phyloP scores from a whole-genome alignment of 2,113 vertebrate species.

The Fulmarus glacialis region DNA sequence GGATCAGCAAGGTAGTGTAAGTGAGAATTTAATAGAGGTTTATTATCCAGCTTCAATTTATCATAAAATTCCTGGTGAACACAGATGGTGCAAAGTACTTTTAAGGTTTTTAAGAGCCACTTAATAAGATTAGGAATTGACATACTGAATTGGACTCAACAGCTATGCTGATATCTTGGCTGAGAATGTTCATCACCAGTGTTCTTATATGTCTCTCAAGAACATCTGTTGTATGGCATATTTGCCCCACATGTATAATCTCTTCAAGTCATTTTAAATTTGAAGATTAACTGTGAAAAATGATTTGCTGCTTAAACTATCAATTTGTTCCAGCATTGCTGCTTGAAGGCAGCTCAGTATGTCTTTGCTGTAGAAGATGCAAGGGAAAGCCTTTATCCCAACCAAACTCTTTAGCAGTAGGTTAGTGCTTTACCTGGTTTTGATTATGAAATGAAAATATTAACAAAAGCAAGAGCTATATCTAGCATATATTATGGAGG shows the following conservation, averaged over 20 bases:
- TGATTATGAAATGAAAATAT: background rate
- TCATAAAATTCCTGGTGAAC: constrained; percentile 8
- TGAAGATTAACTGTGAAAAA: constrained; percentile 49
- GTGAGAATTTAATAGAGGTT: background rate
- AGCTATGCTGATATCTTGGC: background rate
- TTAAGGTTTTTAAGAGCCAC: constrained; percentile 24
- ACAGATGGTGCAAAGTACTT: constrained; percentile 16
- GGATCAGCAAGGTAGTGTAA: background rate
- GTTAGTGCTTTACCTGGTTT: background rate
- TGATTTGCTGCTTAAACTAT: constrained; percentile 9
- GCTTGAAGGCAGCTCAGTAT: background rate
- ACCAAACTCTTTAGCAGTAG: background rate
- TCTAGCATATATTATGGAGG: background rate
- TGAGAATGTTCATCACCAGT: background rate
- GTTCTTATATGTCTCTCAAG: background rate
- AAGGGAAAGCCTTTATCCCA: background rate
- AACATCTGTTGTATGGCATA: background rate
- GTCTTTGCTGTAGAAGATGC: background rate
- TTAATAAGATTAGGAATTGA: constrained; percentile 52
- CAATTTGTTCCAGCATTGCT: background rate
- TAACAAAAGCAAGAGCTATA: background rate
- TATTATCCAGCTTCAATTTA: constrained; percentile 24
- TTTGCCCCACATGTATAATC: constrained; percentile 15
- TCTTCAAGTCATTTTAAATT: constrained; percentile 30
- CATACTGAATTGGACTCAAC: constrained; percentile 12